Percentiles rank a stretch among this genome's conserved stretches.
Conservation (phyloP, 64 coral and sea anemone genomes). For the Trachythela sp. region DNA sequence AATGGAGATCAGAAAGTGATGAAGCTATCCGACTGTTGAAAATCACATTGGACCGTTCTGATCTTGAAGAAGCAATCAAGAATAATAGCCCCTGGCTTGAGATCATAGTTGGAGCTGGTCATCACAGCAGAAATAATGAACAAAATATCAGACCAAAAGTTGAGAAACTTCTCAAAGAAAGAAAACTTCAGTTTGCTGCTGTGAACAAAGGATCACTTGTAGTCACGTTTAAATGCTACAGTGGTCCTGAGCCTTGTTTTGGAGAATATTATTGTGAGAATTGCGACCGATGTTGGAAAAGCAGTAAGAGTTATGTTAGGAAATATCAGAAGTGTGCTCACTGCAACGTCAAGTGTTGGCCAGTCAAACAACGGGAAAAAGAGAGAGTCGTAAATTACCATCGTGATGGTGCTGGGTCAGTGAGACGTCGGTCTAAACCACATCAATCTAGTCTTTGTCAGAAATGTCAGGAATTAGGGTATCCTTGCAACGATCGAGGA, state of each 20-base stretch:
- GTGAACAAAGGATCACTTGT: conserved; percentile 40
- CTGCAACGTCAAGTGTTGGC: conserved; percentile 13
- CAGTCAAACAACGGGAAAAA: conserved; percentile 49
- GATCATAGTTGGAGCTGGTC: conserved; percentile 64
- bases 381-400: background rate
- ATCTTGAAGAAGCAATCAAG: background rate
- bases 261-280: conserved; percentile 35
- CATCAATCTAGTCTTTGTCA: conserved; percentile 30
- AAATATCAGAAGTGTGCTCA: conserved; percentile 31
- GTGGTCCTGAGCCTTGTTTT: conserved; percentile 24
- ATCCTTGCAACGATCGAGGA: background rate
- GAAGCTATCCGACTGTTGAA: conserved; percentile 52
- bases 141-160: conserved; percentile 64
- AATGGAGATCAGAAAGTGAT: conserved; percentile 22
- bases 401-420: background rate
- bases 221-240: conserved; percentile 31
- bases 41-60: conserved; percentile 12
- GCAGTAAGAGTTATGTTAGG: conserved; percentile 20
- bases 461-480: background rate
- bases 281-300: conserved; percentile 43
- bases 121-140: conserved; percentile 44
- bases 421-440: background rate
- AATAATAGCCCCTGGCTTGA: conserved; percentile 40
- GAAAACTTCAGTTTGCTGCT: background rate
- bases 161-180: conserved; percentile 5